A percentile compares a stretch with the other conserved stretches of the same genome.
Evolutionary conservation across 1,140 invertebrate genomes (phyloP).

Genomic region (Macrosteles quadrilineatus): DNA sequence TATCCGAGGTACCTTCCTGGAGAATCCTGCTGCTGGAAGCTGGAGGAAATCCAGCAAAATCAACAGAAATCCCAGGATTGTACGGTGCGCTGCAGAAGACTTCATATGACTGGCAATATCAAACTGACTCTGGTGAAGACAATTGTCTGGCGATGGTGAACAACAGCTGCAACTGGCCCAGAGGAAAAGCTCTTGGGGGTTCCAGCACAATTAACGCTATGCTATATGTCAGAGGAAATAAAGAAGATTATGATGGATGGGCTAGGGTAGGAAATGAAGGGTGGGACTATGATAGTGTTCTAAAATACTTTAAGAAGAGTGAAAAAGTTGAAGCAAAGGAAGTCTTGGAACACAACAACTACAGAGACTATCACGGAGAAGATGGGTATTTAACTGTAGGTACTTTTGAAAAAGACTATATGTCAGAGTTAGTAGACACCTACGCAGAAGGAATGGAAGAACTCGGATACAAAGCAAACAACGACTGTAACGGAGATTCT

Average conservation of each 20-base stretch:
- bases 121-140: constrained; percentile 67
- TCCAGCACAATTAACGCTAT: constrained; percentile 92
- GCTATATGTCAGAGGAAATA: constrained; percentile 92
- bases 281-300: constrained; percentile 85
- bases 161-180: constrained; percentile 60
- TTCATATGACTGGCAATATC: constrained; percentile 89
- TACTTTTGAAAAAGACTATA: constrained; percentile 56
- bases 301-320: constrained; percentile 86
- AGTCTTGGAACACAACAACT: constrained; percentile 37
- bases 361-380: constrained; percentile 48
- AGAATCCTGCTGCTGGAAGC: constrained; percentile 80
- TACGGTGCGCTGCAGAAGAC: constrained; percentile 73
- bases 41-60: constrained; percentile 76
- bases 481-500: constrained; percentile 55
- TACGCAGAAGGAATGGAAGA: constrained; percentile 39
- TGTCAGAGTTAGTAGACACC: constrained; percentile 45
- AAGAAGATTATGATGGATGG: constrained; percentile 90
- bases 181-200: constrained; percentile 85
- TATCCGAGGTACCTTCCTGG: constrained; percentile 78
- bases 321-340: constrained; percentile 60
- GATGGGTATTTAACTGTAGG: constrained; percentile 43
- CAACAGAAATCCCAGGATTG: constrained; percentile 73
- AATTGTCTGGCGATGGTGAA: constrained; percentile 58
- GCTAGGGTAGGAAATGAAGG: constrained; percentile 78
- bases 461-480: constrained; percentile 53